phyloP scores from a whole-genome alignment of 2,113 vertebrate species.

The Peucedramus taeniatus region DNA sequence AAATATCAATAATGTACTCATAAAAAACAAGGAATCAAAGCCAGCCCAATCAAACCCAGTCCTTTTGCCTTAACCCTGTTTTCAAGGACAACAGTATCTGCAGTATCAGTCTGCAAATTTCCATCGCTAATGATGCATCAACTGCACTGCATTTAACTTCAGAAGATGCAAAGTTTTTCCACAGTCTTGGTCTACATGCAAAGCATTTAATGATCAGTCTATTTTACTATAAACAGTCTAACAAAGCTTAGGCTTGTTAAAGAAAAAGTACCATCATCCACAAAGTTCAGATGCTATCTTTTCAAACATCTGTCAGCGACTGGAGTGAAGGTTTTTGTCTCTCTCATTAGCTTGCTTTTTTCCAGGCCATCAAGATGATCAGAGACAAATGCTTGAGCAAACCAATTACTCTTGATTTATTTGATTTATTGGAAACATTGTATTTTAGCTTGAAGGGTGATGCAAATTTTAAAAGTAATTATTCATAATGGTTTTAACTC shows the following conservation, averaged over 20 bases:
- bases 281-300: background rate
- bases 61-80: background rate
- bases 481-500: background rate
- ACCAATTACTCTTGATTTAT: background rate
- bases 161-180: background rate
- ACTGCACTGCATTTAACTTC: conserved; percentile 4
- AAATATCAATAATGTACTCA: background rate
- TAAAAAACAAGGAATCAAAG: background rate
- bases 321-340: background rate
- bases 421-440: background rate
- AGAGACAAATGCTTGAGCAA: background rate
- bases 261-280: background rate
- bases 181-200: background rate
- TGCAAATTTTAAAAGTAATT: background rate
- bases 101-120: conserved; percentile 3
- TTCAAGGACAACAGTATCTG: background rate
- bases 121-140: conserved; percentile 51
- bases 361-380: background rate
- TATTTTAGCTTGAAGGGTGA: background rate
- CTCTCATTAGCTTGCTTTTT: background rate
- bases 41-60: background rate
- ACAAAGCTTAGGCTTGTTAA: background rate
- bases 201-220: background rate
- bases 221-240: background rate
- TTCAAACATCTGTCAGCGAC: background rate